Conservation (phyloP, 2,113 vertebrate species). For the Cryptotis parvus region DNA sequence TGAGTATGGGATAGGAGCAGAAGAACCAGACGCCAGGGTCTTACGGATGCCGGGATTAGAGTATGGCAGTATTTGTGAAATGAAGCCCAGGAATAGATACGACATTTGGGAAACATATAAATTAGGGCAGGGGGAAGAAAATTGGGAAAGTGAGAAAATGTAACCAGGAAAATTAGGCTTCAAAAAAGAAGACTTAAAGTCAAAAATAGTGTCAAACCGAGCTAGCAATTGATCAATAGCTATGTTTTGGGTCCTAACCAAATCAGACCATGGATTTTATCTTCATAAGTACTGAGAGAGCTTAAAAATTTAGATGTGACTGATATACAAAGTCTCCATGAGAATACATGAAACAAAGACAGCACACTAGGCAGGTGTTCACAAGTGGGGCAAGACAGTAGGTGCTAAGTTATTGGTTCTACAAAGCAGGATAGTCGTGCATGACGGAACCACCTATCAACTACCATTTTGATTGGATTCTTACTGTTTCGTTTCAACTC, state of each 20-base stretch:
- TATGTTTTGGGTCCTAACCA: not conserved
- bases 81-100: not conserved
- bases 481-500: not conserved
- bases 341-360: constrained; percentile 5
- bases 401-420: too few species aligned
- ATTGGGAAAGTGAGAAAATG: not conserved
- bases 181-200: not conserved
- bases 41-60: not conserved
- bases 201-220: not conserved
- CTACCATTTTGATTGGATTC: not conserved
- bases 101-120: not conserved
- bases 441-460: not conserved
- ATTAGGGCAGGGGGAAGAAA: not conserved
- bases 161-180: not conserved
- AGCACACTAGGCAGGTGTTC: not conserved
- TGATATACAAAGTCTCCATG: not conserved
- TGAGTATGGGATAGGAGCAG: constrained; percentile 27
- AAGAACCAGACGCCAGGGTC: not conserved
- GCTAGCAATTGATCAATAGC: not conserved
- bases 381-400: not conserved
- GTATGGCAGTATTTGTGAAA: not conserved
- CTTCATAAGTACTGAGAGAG: not conserved
- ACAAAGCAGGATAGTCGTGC: not conserved
- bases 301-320: not conserved
- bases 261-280: not conserved